Evolutionary conservation across 53 echinoderm and acorn worm genomes (phyloP).

Genomic region (Echinarachnius parma): DNA sequence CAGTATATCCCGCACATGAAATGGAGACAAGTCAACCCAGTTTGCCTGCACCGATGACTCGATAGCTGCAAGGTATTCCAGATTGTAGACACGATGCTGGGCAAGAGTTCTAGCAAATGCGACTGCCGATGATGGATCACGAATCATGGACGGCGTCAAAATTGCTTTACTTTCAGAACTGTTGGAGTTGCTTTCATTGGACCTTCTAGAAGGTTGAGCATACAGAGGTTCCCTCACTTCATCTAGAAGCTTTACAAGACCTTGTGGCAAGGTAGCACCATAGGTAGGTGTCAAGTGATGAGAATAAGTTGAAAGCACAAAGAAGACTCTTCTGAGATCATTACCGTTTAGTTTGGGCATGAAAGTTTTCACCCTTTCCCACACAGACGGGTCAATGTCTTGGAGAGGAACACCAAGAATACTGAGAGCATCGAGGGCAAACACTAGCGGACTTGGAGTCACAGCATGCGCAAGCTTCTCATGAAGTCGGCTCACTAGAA

Average conservation of each 20-base stretch:
- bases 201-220: too few relatives aligned
- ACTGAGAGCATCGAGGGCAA: conserved; percentile 28
- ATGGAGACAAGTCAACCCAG: conserved; percentile 27
- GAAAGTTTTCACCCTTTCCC: conserved; percentile 6
- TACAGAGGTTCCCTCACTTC: conserved; percentile 7
- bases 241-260: not conserved
- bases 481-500: conserved; percentile 12
- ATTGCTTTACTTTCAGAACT: not conserved
- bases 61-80: conserved; percentile 1
- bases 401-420: conserved; percentile 6
- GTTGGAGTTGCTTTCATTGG: too few relatives aligned
- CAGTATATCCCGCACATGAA: conserved; percentile 22
- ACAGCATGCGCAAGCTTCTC: not conserved
- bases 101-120: conserved; percentile 20
- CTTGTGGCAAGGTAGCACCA: not conserved
- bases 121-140: conserved; percentile 7
- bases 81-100: conserved; percentile 25
- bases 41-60: not conserved
- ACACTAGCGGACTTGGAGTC: conserved; percentile 1
- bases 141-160: conserved; percentile 8
- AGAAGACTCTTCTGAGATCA: conserved; percentile 35
- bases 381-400: conserved; percentile 30
- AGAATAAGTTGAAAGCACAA: conserved; percentile 26
- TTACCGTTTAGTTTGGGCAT: conserved; percentile 29
- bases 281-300: conserved; percentile 1